A percentile compares a stretch with the other conserved stretches of the same genome.
These are phyloP conservation scores for sheep (Ovis aries) DNA, from an alignment of 2,113 vertebrate species.

Conservation along the genomic window ARS-UI_Ramb_v3.0 NC_056063.1:33716001-33716500, in stretches of 20 bases:
- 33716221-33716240: constrained; percentile 36
- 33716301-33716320: constrained; percentile 45
- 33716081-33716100: constrained; percentile 65
- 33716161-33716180: constrained; percentile 54
- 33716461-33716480: constrained; percentile 40
- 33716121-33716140: constrained; percentile 58
- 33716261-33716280: constrained; percentile 52
- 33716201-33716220: not conserved
- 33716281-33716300: constrained; percentile 58
- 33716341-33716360: constrained; percentile 57
- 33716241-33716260: constrained; percentile 22
- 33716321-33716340: constrained; percentile 47
- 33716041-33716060: constrained; percentile 61
- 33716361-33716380: not conserved
- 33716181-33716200: constrained; percentile 43
- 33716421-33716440: constrained; percentile 42
- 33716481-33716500: not conserved
- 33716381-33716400: constrained; percentile 65
- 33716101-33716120: constrained; percentile 67
- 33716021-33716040: constrained; percentile 65
- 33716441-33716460: constrained; percentile 38
- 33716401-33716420: not conserved
- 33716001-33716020: constrained; percentile 30
- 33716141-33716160: constrained; percentile 52
- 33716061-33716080: constrained; percentile 65